Base-by-base conservation (phyloP, 2,113 vertebrate genomes). In the Burhinus oedicnemus region DNA sequence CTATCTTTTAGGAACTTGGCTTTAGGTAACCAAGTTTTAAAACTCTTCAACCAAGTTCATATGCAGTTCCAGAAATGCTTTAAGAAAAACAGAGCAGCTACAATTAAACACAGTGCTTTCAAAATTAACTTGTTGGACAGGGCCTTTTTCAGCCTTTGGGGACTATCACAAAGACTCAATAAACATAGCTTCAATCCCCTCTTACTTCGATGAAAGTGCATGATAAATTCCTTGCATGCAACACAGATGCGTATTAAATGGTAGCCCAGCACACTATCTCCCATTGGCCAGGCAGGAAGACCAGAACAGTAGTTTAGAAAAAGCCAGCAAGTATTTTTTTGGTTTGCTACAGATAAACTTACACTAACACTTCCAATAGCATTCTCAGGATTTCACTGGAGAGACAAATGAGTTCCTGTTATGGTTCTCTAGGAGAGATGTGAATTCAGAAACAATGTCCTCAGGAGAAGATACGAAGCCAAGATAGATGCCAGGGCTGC, bases 311-410 rank as follows among this genome's bases (percentile, higher is more conserved):
- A 26, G 23, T 49, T 90, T 44, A 86, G 68, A 86, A 82, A 90
- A 87, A 70, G 40, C 4, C 57, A 89, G 80, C 8, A 36, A 36
- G 23, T 49, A 5, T 4, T 51, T 71, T 66, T 64, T 69, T 62
- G 2, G 8, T 70, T 70, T 75, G n/a, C 32, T 81, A 68, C 51
- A 84, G 61, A 45, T 90, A 91, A 83, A 84, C 54, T 60, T 66
- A 78, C 22, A 71, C n/a, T 71, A 90, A 76, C 40, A 49, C n/a
- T 91, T 89, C 19, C 85, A 77, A 79, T 18, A 75, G 51, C 90
- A 84, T 94, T 94, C 57, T 95, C 49, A 45, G 77, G 52, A 96
- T 96, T 83, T 81, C 91, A 82, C 9, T 5, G 57, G 52, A 89
- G 40, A 83, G n/a, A 87, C 29, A 94, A 91, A 87, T 30, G 40